phyloP scores from a whole-genome alignment of 53 echinoderm and acorn worm species.

The Holothuria leucospilota region DNA sequence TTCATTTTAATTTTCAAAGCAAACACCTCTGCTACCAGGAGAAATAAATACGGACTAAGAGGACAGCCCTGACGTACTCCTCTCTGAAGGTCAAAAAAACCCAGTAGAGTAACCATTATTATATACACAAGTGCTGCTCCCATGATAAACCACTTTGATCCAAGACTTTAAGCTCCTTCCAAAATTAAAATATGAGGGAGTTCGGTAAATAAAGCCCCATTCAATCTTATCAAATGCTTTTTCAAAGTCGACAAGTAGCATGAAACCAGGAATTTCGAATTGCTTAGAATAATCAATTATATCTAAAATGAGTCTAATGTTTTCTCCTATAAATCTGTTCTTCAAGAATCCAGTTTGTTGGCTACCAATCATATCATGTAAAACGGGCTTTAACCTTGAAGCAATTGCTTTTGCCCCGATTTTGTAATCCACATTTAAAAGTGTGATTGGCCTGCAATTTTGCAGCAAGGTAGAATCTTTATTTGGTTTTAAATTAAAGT shows the following conservation, averaged over 20 bases:
- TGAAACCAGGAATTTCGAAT: slow-evolving; percentile 10
- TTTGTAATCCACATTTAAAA: slow-evolving; percentile 71
- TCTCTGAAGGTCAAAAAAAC: neutral
- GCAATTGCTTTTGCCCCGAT: slow-evolving; percentile 57
- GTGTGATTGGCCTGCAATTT: slow-evolving; percentile 66
- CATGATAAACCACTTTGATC: slow-evolving; percentile 33
- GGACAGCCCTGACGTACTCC: slow-evolving; percentile 17
- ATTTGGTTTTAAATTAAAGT: slow-evolving; percentile 61
- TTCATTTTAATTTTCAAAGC: neutral
- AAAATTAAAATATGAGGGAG: slow-evolving; percentile 41
- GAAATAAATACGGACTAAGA: slow-evolving; percentile 50
- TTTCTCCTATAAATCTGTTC: slow-evolving; percentile 57
- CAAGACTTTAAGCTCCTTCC: slow-evolving; percentile 21
- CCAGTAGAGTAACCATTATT: slow-evolving; percentile 55
- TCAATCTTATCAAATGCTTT: slow-evolving; percentile 37
- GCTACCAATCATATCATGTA: slow-evolving; percentile 39
- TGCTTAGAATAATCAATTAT: slow-evolving; percentile 29
- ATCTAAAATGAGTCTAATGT: slow-evolving; percentile 57
- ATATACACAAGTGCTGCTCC: slow-evolving; percentile 28
- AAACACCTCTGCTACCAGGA: slow-evolving; percentile 48
- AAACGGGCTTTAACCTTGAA: slow-evolving; percentile 50
- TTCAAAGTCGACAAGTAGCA: slow-evolving; percentile 44
- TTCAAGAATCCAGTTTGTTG: slow-evolving; percentile 66
- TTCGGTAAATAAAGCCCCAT: slow-evolving; percentile 33
- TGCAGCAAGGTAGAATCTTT: slow-evolving; percentile 54